Evolutionary conservation across 2,888 invertebrate genomes (phyloP).

Genomic region (Melanargia galathea): DNA sequence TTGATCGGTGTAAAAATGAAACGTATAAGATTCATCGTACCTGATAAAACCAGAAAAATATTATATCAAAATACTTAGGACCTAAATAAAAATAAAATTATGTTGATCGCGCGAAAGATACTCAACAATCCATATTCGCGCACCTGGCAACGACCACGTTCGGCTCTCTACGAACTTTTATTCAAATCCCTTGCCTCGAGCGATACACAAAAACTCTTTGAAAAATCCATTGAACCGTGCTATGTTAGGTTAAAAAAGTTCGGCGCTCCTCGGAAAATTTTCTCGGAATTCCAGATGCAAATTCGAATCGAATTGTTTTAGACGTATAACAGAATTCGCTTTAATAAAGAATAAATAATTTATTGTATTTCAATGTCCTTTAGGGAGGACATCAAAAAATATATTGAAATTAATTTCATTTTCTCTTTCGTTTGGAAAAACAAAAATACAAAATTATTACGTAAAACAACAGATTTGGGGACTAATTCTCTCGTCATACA

Average conservation of each 20-base stretch:
- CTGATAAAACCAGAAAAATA: no score
- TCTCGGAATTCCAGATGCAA: constrained; percentile 23
- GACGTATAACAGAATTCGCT: not conserved
- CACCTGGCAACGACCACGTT: constrained; percentile 33
- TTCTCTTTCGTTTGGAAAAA: no score
- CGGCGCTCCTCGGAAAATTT: constrained; percentile 21
- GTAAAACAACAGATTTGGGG: no score
- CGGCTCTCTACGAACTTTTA: constrained; percentile 33
- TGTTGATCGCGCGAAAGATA: constrained; percentile 1
- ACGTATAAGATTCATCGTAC: no score
- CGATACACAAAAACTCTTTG: constrained; percentile 44
- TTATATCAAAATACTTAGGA: not conserved
- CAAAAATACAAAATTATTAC: no score
- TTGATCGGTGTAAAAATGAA: no score
- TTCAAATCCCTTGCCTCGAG: constrained; percentile 41
- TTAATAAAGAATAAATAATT: not conserved
- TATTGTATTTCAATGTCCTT: not conserved
- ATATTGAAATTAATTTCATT: no score
- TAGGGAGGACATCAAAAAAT: no score
- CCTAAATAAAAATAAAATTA: constrained; percentile 6
- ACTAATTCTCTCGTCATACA: no score
- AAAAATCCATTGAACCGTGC: constrained; percentile 42
- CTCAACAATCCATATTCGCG: constrained; percentile 11
- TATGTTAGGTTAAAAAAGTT: constrained; percentile 35
- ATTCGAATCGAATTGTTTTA: constrained; percentile 10